Evolutionary conservation across 2,888 invertebrate species (phyloP).

Genomic region (Dryadula phaetusa): DNA sequence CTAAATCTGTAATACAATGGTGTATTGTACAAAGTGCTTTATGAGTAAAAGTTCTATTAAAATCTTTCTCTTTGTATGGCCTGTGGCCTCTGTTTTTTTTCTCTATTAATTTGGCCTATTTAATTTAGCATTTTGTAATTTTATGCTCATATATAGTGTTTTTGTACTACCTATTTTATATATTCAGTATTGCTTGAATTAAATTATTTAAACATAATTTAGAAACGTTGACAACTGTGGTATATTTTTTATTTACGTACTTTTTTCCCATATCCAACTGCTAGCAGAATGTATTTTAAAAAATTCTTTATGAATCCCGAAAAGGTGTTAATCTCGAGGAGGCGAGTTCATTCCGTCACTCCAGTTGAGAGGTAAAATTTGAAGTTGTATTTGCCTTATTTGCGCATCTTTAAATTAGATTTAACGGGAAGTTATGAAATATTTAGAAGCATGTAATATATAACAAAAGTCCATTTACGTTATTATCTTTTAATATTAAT

Average conservation of each 20-base stretch:
- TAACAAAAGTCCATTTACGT: not conserved
- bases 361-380: slow-evolving; percentile 32
- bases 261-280: not conserved
- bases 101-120: slow-evolving; percentile 4
- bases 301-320: slow-evolving; percentile 20
- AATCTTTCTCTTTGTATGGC: slow-evolving; percentile 34
- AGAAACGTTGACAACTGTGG: too few relatives aligned
- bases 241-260: too few relatives aligned
- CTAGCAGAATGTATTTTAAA: slow-evolving; percentile 20
- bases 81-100: slow-evolving; percentile 25
- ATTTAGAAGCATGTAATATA: slow-evolving; percentile 21
- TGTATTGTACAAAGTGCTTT: slow-evolving; percentile 35
- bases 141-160: not conserved
- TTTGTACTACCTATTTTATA: not conserved
- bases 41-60: slow-evolving; percentile 37
- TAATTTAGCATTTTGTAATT: not conserved
- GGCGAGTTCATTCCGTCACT: slow-evolving; percentile 37
- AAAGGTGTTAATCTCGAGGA: slow-evolving; percentile 32
- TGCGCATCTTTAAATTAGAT: slow-evolving; percentile 36
- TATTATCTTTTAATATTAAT: not conserved
- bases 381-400: slow-evolving; percentile 28
- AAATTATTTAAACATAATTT: too few relatives aligned
- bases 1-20: slow-evolving; percentile 43
- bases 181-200: not conserved
- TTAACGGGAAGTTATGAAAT: slow-evolving; percentile 19